Evolutionary conservation across 2,888 invertebrate genomes (phyloP), one percentile per base, ranked within the genome.

Genomic region (Eristalinus aeneus): DNA sequence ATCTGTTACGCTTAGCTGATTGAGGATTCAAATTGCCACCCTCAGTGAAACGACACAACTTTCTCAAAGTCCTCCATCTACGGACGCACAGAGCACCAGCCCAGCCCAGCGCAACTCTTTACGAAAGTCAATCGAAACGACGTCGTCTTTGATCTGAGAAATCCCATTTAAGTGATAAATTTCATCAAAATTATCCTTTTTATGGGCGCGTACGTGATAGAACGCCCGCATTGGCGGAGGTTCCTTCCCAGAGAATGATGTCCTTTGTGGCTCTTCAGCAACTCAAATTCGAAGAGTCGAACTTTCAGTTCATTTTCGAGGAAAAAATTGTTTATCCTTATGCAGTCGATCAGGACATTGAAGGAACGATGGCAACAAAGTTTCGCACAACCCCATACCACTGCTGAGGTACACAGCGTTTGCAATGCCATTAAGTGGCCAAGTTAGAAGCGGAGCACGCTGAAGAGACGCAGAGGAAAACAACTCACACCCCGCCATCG

Each of bases 131-230:
- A 46, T 46, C 46, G 46, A 46, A 16, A 46, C 46, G 8, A 46
- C 27, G 27, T 3, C 27, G 46, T n/a, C 46, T 46, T 46, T 46
- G 46, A 46, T 46, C 46, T 46, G 16, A 8, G 39, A 76, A 64
- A 63, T 76, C 36, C 39, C 61, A 63, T 73, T 63, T 72, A 85
- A 85, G 75, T 80, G 71, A 76, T 67, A 85, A 81, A 67, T 81
- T 54, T 36, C 32, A 67, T 65, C 39, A 67, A 68, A 74, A 74
- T 64, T 54, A 67, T 65, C 31, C 65, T 65, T 39, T 39, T 32
- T 36, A 31, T 22, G 53, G 64, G n/a, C 22, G 27, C 27, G 36
- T 39, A 73, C 85, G 80, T 81, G 85, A 76, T 53, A 16, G 67
- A 61, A 60, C 31, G 16, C 53, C 2, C 46, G 12, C 8, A 20